Evolutionary conservation across 2,113 vertebrate species (phyloP), one percentile per base, ranked within the genome.

Genomic region (Menidia beryllina): DNA sequence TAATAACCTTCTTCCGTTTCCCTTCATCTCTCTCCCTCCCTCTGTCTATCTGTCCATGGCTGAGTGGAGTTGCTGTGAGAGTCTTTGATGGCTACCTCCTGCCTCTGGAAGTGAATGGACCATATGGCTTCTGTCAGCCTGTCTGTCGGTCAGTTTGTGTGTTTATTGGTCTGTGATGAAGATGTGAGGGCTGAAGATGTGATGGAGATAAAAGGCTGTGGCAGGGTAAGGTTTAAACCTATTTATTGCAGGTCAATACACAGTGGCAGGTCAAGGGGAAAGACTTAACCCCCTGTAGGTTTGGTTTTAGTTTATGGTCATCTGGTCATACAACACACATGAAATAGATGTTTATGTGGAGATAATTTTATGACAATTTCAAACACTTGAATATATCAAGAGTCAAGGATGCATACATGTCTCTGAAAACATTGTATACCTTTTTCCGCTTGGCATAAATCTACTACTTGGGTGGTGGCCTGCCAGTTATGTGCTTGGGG

Each of bases 11-110:
- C 47, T 51, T 43, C 57, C 50, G 8, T 34, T 49, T 50, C 38
- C 19, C 49, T 74, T 58, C 60, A 81, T 80, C 70, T 45, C 47
- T 65, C 63, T 36, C 25, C 41, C 59, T 45, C 34, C 66, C 49
- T 57, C 54, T 7, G 45, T 79, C 79, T 70, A 11, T 60, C 75
- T 50, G 25, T 69, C 64, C 59, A 73, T 62, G 82, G 75, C 70
- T 85, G 77, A 87, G 69, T 77, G 77, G 84, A 82, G 73, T 56
- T 86, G 45, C 68, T 58, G 69, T 77, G 75, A 71, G 64, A 79
- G 75, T 77, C 84, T 91, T 90, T 91, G 82, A 88, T 82, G 85
- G 74, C 75, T 82, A 84, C 87, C 87, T 90, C 83, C 85, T 72
- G 79, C 86, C 70, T 74, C 48, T 85, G 79, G 55, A 87, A 76